phyloP scores from a whole-genome alignment of 2,797 vertebrate genomes.

The Spinus pinus region DNA sequence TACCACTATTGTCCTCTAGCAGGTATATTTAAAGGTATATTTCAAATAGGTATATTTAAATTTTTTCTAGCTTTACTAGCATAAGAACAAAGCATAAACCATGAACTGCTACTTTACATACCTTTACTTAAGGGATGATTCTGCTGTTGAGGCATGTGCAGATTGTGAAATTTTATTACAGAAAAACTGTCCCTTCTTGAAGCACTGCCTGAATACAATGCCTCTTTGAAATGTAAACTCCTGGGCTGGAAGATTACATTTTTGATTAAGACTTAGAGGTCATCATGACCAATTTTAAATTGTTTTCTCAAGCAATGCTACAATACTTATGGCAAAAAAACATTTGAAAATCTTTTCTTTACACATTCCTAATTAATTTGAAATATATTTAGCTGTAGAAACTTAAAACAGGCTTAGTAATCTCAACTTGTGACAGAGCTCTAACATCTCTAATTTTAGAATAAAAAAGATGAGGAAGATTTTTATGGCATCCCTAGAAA shows the following conservation, averaged over 20 bases:
- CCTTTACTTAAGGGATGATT: not conserved
- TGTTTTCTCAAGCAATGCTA: not conserved
- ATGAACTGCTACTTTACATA: not conserved
- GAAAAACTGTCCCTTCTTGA: not conserved
- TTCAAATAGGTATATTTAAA: not conserved
- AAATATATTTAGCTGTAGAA: not conserved
- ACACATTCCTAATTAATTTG: not conserved
- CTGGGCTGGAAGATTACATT: not conserved
- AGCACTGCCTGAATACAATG: not conserved
- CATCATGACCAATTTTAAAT: not conserved
- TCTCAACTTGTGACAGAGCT: not conserved
- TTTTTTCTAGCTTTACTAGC: not conserved
- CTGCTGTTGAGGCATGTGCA: not conserved
- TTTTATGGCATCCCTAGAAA: not conserved
- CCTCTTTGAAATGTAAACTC: not conserved
- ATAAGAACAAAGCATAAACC: not conserved
- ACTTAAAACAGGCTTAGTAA: not conserved
- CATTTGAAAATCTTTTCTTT: not conserved
- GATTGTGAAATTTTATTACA: not conserved
- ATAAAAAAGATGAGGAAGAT: not conserved
- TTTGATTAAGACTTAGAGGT: not conserved
- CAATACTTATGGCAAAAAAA: not conserved
- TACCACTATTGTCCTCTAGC: not conserved
- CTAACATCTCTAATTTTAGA: not conserved
- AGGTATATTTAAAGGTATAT: not conserved